Base-by-base conservation (phyloP, 2,113 vertebrate species). In the Pangasianodon gigas region DNA sequence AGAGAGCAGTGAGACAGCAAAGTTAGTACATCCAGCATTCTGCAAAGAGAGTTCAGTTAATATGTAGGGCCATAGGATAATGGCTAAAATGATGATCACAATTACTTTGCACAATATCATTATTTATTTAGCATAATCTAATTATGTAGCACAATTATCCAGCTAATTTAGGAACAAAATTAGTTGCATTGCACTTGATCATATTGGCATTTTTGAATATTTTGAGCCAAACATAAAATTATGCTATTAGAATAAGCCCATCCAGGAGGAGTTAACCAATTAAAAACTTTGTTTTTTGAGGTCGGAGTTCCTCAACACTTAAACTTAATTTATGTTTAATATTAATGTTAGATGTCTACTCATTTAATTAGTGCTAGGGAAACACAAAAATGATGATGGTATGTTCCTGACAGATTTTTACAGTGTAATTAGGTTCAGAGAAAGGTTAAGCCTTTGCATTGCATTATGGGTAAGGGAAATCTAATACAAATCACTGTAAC, bases 1-100 rank as follows among this genome's bases (percentile, higher is more conserved):
- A 91, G 69, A 91, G 87, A 90, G 87, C 67, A 90, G 52, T 46
- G 56, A 89, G 81, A 60, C 56, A 87, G 89, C 84, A 71, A 41
- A 83, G 65, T 80, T 46, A 82, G 54, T 37, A 24, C 83, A 52
- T 41, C 10, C 54, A n/a, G 29, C 58, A 65, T 83, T 79, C 58
- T 62, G 8, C 11, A 58, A 44, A 85, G 56, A 10, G 29, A 29
- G 26, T 24, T 83, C 32, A 60, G 8, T 60, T 6, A 44, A 62
- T 44, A 62, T 16, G 56, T 26, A 5, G 54, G 10, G 82, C 9
- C 56, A 44, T 44, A 84, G 44, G 32, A 60, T 13, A 54, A 84
- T 10, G 8, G n/a, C n/a, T 60, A 21, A 60, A 58, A 60, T 58
- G 18, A 83, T 58, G 18, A 83, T 58, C 52, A 37, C n/a, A 11